phyloP scores from a whole-genome alignment of 2,113 vertebrate genomes.

The Tragelaphus scriptus region DNA sequence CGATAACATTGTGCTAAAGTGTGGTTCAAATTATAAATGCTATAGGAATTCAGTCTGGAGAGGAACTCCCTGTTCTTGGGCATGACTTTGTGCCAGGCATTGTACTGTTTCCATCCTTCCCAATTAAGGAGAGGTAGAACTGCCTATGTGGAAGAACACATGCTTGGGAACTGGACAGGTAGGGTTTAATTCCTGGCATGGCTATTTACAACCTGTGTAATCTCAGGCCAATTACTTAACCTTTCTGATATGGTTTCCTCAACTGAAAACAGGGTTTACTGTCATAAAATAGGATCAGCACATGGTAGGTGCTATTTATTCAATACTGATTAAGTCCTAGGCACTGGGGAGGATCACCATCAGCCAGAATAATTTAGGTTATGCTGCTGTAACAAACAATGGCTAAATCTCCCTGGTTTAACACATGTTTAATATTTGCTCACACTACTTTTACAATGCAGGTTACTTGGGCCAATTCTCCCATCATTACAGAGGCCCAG shows the following conservation, averaged over 20 bases:
- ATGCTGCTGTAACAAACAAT: background rate
- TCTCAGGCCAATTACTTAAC: background rate
- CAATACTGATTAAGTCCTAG: background rate
- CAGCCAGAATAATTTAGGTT: background rate
- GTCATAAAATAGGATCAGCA: background rate
- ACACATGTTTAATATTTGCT: background rate
- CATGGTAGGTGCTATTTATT: background rate
- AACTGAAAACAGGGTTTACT: background rate
- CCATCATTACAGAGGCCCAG: background rate
- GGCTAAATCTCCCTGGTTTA: background rate
- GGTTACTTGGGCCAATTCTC: background rate
- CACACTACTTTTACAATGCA: background rate
- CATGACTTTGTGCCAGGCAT: background rate
- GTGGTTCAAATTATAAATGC: constrained; percentile 18
- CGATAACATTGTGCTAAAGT: background rate
- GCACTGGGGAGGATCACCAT: background rate
- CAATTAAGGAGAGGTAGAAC: constrained; percentile 2
- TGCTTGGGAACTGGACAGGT: background rate
- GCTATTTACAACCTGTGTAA: background rate
- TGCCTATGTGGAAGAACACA: background rate
- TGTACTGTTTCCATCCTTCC: background rate
- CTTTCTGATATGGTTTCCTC: background rate
- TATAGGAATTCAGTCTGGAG: constrained; percentile 10
- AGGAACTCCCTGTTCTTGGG: background rate
- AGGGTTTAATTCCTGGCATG: background rate